Base-by-base conservation (phyloP, 2,113 vertebrate species). In the Desmodus rotundus region DNA sequence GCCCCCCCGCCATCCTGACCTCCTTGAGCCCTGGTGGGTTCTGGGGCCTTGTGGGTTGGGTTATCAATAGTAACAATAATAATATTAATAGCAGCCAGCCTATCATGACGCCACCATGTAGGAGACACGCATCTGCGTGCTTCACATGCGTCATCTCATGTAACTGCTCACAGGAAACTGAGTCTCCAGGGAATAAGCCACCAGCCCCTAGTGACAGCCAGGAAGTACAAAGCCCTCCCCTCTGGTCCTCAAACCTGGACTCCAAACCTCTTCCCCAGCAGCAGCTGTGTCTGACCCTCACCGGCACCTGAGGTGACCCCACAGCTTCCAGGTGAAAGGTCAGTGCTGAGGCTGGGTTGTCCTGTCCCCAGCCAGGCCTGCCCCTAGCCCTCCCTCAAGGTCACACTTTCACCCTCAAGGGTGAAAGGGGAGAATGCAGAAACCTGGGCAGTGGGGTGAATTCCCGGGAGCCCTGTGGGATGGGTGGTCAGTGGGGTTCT, bases 81-180 rank as follows among this genome's bases (percentile, higher is more conserved):
- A 63, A 24, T 19, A 33, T 15, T n/a, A 31, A 45, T 54, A 78
- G 68, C 83, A 43, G 50, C 82, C 26, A 1, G 45, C 56, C 50
- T 19, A 20, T 47, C 65, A 17, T 2, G 38, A 61, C 7, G 80
- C 47, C 33, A 12, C 5, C 0, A 0, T 0, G 0, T 5, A 56
- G 86, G 61, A 74, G 70, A 93, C 45, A 45, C 82, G 10, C 31
- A 8, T 67, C 36, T 11, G 56, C 0, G 1, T 12, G 41, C 72
- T 85, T 77, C 65, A 7, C 5, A 1, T 56, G 70, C 14, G n/a
- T 88, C 89, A 80, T 56, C 76, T 82, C 82, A 31, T 2, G 31
- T 43, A 67, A 41, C 87, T 1, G 36, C 58, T 33, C 24, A 52
- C 97, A 97, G 96, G 96, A 97, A 95, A 93, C 13, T 81, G 89